Evolutionary conservation across 2,888 invertebrate species (phyloP), one percentile per base, ranked within the genome.

Genomic region (Stegophylla sp.): DNA sequence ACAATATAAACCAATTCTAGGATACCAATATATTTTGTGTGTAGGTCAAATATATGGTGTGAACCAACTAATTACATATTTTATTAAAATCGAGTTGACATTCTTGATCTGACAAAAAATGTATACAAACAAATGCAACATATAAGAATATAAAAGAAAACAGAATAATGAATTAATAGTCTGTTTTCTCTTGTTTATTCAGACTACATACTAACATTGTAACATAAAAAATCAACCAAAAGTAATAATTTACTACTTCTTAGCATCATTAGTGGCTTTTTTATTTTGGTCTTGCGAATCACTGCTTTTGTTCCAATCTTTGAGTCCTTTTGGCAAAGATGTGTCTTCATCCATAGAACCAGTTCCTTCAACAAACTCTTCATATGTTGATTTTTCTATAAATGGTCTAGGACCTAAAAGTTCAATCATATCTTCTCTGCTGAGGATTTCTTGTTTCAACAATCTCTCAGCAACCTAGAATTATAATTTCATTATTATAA

Each of bases 311-410:
- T 99, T 98, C 98, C 98, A 99, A 85, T 93, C 93, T 86, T 96
- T 93, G 41, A 99, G 89, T 77, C 98, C 98, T 88, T 96, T 95
- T 0, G 99, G 99, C 84, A 99, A 89, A 0, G 91, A 88, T 0
- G 97, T 97, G 85, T 99, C 95, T 87, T 99, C 99, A 83, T 99
- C 99, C 85, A 34, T 34, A 34, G 34, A 97, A 1, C 98, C 98
- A 0, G 97, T 97, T 1, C 97, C 97, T 87, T 97, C 98, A 0
- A 99, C 85, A 34, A 34, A 99, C 86, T 99, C 95, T 87, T 99
- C 99, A 85, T 99, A 99, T 13, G 98, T 98, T 17, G 98, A 97
- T 88, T 98, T 98, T 87, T 99, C 99, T 15, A 93, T 93, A 91
- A 99, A 99, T 0, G 99, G 99, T 84, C 99, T 89, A 41, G 91